phyloP scores from a whole-genome alignment of 2,797 vertebrate species.

The Petrocephalus sullivani region DNA sequence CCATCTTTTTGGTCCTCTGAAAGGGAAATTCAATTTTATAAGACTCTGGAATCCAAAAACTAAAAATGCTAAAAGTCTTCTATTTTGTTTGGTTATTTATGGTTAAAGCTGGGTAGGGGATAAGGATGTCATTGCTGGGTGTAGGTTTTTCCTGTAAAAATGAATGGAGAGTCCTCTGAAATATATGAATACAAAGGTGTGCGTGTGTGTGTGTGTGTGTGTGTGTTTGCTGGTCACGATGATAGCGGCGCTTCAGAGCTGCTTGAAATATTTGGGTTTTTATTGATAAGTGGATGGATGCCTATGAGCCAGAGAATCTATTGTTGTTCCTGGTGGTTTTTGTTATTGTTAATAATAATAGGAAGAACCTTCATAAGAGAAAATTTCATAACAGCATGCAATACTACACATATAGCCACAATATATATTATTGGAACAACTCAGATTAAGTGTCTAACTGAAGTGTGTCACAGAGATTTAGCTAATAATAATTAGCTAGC shows the following conservation, averaged over 20 bases:
- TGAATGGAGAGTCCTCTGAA: too few relatives aligned
- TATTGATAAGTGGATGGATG: not conserved
- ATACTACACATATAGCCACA: not conserved
- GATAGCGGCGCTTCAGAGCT: not conserved
- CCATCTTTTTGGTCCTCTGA: not conserved
- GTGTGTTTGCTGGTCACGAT: not conserved
- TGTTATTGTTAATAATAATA: not conserved
- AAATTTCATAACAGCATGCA: not conserved
- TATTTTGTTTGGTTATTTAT: too few relatives aligned
- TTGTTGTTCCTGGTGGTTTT: not conserved
- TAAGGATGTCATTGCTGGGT: too few relatives aligned
- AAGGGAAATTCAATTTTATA: not conserved
- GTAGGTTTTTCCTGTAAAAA: too few relatives aligned
- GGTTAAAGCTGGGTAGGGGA: too few relatives aligned
- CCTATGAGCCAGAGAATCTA: not conserved
- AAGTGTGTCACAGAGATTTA: not conserved
- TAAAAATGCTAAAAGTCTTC: too few relatives aligned
- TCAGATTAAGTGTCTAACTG: not conserved
- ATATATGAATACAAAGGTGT: too few relatives aligned
- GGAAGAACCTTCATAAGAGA: not conserved
- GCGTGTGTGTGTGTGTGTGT: not conserved
- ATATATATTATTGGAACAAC: not conserved
- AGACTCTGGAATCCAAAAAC: not conserved
- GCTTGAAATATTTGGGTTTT: not conserved
- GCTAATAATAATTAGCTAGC: not conserved